These are phyloP conservation scores for Lasioglossum lativentre DNA, from an alignment of 2,888 invertebrate genomes.

Conservation along the genomic window DNA sequence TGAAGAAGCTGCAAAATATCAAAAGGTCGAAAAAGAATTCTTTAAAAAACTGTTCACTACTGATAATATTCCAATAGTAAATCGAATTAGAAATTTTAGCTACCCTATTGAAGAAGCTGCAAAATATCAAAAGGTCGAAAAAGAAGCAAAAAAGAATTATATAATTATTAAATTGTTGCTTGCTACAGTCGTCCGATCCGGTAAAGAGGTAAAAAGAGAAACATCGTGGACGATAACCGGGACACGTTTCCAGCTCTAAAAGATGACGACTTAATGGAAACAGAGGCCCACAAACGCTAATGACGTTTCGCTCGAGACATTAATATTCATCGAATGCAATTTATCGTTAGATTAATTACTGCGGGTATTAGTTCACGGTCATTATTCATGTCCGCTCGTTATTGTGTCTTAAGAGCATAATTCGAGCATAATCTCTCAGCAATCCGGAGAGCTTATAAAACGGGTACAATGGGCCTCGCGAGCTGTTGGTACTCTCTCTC, in stretches of 20 bases:
- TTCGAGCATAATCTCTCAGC: conserved; percentile 54
- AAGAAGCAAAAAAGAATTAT: too few species aligned
- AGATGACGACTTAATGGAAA: conserved; percentile 1
- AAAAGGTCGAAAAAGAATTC: too few species aligned
- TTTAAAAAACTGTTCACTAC: too few species aligned
- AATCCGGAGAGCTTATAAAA: conserved; percentile 33
- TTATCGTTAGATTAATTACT: conserved; percentile 43
- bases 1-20: too few species aligned
- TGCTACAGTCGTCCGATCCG: too few species aligned
- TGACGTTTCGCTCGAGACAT: conserved; percentile 6
- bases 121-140: too few species aligned
- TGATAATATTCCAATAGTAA: too few species aligned
- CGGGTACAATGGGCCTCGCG: conserved; percentile 2
- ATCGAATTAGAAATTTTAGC: too few species aligned
- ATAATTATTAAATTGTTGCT: too few species aligned
- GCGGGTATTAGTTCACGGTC: not conserved
- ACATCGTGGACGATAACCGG: not conserved
- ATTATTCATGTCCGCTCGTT: conserved; percentile 52
- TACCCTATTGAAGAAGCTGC: too few species aligned
- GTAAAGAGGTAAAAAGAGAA: not conserved
- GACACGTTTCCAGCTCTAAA: not conserved
- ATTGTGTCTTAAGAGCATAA: conserved; percentile 45
- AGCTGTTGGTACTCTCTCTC: not conserved
- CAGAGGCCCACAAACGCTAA: conserved; percentile 2
- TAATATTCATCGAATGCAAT: conserved; percentile 45